Evolutionary conservation across 2,888 invertebrate genomes (phyloP).

Genomic region (Pristionchus entomophagus): DNA sequence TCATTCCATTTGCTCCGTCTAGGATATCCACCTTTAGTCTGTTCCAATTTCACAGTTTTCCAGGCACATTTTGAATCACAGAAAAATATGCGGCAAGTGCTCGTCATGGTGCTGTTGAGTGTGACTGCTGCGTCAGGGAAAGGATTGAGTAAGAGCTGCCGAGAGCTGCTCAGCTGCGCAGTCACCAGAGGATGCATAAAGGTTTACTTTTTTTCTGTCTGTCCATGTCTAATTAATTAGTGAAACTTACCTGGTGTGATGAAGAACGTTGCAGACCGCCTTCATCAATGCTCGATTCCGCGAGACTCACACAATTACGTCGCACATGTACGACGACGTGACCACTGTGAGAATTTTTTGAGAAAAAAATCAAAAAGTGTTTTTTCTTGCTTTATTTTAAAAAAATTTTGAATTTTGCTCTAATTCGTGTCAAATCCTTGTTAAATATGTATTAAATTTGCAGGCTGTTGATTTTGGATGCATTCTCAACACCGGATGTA

Average conservation of each 20-base stretch:
- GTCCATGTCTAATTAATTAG: not conserved
- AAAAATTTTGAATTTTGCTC: too few species aligned
- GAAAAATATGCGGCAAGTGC: not conserved
- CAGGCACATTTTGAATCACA: too few species aligned
- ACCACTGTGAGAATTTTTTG: constrained; percentile 22
- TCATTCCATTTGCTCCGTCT: not conserved
- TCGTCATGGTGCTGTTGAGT: not conserved
- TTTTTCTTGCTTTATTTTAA: not conserved
- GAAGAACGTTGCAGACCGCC: not conserved
- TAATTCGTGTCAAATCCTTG: not conserved
- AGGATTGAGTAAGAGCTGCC: constrained; percentile 25
- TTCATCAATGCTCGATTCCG: constrained; percentile 15
- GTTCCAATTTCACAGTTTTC: not conserved
- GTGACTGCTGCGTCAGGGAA: not conserved
- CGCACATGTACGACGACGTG: constrained; percentile 34
- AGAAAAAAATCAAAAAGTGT: too few species aligned
- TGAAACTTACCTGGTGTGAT: too few species aligned
- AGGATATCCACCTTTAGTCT: not conserved
- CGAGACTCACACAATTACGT: not conserved
- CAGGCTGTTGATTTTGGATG: constrained; percentile 46
- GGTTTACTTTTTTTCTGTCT: not conserved
- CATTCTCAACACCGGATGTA: constrained; percentile 46
- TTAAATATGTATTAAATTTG: not conserved
- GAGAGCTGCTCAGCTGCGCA: constrained; percentile 33
- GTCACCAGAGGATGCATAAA: constrained; percentile 31